phyloP scores from a whole-genome alignment of 2,113 vertebrate species.

The Python bivittatus region DNA sequence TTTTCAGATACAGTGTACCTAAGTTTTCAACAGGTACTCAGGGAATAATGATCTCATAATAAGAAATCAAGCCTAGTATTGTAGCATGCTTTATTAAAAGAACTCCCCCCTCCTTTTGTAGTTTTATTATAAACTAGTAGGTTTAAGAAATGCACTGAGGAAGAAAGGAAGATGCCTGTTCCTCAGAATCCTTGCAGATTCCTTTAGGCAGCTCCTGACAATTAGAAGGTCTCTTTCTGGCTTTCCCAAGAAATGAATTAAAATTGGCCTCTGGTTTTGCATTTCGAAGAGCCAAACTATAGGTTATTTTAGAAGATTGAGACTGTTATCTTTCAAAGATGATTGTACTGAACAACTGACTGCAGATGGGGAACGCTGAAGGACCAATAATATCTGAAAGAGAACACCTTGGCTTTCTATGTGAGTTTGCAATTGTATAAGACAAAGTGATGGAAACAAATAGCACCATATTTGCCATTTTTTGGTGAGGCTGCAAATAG shows the following conservation, averaged over 20 bases:
- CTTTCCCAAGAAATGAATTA: neutral
- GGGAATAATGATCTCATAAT: neutral
- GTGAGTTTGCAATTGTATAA: neutral
- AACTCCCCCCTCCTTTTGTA: neutral
- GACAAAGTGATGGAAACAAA: neutral
- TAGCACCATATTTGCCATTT: neutral
- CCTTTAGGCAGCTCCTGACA: neutral
- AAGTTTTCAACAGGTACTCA: neutral
- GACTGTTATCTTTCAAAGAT: neutral
- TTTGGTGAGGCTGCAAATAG: neutral
- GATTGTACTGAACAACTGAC: neutral
- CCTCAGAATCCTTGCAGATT: neutral
- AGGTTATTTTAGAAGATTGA: neutral
- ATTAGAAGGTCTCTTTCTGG: neutral
- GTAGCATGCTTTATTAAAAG: neutral
- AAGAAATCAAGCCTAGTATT: neutral
- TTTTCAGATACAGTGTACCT: neutral
- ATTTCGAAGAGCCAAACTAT: neutral
- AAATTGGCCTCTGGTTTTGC: fast-evolving
- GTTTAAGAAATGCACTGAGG: neutral
- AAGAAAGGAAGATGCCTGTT: neutral
- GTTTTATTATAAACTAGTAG: neutral
- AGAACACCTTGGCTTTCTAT: neutral
- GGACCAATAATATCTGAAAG: neutral
- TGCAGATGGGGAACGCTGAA: neutral